These are phyloP conservation scores for Rhea pennata DNA, from an alignment of 2,113 vertebrate species.

Conservation along the genomic window DNA sequence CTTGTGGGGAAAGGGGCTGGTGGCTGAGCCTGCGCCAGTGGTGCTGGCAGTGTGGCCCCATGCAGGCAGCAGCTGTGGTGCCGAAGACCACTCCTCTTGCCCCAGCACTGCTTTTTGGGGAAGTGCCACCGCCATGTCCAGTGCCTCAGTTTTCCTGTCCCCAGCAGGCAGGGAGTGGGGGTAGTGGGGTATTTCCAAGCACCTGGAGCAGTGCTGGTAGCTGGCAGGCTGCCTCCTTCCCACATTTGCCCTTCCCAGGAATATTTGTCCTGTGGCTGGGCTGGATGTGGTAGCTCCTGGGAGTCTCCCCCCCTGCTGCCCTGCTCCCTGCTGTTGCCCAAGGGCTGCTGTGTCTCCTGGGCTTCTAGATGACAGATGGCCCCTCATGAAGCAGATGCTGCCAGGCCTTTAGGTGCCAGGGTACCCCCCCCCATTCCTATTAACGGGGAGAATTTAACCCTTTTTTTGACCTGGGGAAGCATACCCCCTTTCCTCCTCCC, in stretches of 20 bases:
- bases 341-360: not conserved
- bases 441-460: not conserved
- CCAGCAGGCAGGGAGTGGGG: not conserved
- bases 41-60: no score
- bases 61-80: no score
- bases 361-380: conserved; percentile 16
- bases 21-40: no score
- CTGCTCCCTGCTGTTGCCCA: not conserved
- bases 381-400: conserved; percentile 11
- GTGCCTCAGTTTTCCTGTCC: conserved; percentile 16
- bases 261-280: not conserved
- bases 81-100: not conserved
- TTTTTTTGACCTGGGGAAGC: fast-evolving
- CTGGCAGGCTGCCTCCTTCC: conserved; percentile 9
- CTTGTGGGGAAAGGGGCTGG: no score
- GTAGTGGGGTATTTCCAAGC: not conserved
- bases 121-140: fast-evolving
- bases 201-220: conserved; percentile 38
- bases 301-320: not conserved
- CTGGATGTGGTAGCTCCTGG: not conserved
- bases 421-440: not conserved
- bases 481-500: not conserved
- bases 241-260: conserved; percentile 5
- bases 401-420: not conserved
- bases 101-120: not conserved